Evolutionary conservation across 30 jellyfish, hydroid and myxozoan genomes (phyloP).

Genomic region (Aurelia sp.): DNA sequence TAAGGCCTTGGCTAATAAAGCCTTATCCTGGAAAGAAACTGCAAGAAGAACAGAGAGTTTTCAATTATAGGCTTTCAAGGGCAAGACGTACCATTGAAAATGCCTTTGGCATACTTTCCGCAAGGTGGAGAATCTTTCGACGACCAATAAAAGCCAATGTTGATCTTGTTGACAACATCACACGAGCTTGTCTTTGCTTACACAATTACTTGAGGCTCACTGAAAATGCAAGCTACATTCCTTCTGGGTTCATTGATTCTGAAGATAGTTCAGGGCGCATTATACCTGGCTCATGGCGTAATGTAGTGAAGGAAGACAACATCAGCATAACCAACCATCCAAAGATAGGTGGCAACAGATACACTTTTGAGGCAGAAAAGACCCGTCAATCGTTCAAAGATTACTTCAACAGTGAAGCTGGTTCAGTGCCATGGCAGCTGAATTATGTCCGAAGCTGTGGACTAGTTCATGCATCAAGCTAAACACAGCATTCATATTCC

Average conservation of each 20-base stretch:
- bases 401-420: constrained; percentile 51
- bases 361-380: constrained; percentile 11
- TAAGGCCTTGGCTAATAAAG: neutral
- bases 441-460: constrained; percentile 44
- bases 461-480: constrained; percentile 24
- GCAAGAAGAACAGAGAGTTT: neutral
- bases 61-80: neutral
- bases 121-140: neutral
- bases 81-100: neutral
- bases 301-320: constrained; percentile 20
- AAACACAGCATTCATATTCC: constrained; percentile 29
- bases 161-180: constrained; percentile 13
- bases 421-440: constrained; percentile 47
- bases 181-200: constrained; percentile 9
- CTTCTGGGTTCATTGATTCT: constrained; percentile 40
- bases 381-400: constrained; percentile 10
- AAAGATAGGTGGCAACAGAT: constrained; percentile 19
- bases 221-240: constrained; percentile 50
- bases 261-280: constrained; percentile 41
- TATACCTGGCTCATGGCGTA: constrained; percentile 50
- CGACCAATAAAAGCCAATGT: constrained; percentile 47
- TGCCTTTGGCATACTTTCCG: neutral
- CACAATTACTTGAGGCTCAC: constrained; percentile 46
- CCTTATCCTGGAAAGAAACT: neutral
- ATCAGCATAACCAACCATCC: constrained; percentile 6